phyloP scores from a whole-genome alignment of 2,888 invertebrate species.

The Drosophila kuntzei region DNA sequence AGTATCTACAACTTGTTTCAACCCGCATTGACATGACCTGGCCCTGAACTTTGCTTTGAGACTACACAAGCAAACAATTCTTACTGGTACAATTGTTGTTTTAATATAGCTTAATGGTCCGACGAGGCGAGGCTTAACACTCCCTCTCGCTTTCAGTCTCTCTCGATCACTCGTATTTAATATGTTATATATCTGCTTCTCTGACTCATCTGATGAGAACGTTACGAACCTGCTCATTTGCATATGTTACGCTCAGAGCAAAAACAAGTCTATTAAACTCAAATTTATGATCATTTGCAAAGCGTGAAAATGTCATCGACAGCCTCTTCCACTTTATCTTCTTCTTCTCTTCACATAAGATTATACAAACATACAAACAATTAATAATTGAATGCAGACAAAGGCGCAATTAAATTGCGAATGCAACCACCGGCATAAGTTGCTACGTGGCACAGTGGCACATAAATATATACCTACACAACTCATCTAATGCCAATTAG shows the following conservation, averaged over 20 bases:
- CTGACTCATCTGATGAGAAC: no score
- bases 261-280: conserved; percentile 57
- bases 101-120: conserved; percentile 37
- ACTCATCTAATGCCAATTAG: conserved; percentile 7
- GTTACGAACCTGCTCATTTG: conserved; percentile 56
- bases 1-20: not conserved
- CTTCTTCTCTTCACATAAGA: not conserved
- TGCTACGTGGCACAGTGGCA: not conserved
- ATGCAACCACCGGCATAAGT: not conserved
- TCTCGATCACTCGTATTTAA: conserved; percentile 5
- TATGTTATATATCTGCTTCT: conserved; percentile 8
- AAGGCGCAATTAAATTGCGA: not conserved
- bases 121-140: not conserved
- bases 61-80: conserved; percentile 35
- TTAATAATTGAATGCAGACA: conserved; percentile 4
- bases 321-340: conserved; percentile 3
- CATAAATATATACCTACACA: not conserved
- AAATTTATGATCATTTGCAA: conserved; percentile 62
- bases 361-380: not conserved
- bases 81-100: conserved; percentile 53
- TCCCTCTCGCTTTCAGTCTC: not conserved
- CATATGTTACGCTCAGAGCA: conserved; percentile 46
- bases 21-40: conserved; percentile 3
- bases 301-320: conserved; percentile 44
- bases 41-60: conserved; percentile 34